Conservation (phyloP, 2,113 vertebrate species). For the Prunella himalayana region DNA sequence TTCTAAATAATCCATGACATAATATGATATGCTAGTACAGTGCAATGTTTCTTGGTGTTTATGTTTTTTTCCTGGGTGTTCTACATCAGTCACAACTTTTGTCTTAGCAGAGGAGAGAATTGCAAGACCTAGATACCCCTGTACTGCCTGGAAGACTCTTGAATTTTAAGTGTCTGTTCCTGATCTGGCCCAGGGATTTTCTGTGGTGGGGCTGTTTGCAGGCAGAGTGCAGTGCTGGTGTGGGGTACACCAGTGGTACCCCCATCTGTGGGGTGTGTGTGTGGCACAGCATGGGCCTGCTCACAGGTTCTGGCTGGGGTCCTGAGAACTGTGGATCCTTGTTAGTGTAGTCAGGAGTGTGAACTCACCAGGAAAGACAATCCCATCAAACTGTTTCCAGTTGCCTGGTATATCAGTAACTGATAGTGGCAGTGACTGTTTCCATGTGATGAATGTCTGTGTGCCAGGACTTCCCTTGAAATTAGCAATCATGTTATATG, state of each 20-base stretch:
- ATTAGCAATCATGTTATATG: background rate
- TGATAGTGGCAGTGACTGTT: background rate
- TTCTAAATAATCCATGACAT: background rate
- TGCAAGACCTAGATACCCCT: background rate
- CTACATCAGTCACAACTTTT: background rate
- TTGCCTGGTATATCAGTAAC: background rate
- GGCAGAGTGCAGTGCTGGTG: background rate
- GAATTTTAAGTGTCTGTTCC: background rate
- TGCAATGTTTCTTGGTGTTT: background rate
- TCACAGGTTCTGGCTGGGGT: background rate
- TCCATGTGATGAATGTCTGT: background rate
- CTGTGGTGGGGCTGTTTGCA: background rate
- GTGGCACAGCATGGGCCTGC: fast-evolving
- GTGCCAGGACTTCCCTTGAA: background rate
- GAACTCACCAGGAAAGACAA: background rate
- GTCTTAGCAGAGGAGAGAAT: background rate
- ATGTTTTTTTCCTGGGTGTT: background rate
- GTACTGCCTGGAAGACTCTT: background rate
- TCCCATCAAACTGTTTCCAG: background rate
- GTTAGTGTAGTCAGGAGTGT: fast-evolving
- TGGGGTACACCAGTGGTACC: background rate
- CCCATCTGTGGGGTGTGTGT: fast-evolving
- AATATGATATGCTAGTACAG: background rate
- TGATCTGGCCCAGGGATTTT: background rate
- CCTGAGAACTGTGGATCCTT: background rate